phyloP scores from a whole-genome alignment of 2,797 vertebrate species.

The Vultur gryphus region DNA sequence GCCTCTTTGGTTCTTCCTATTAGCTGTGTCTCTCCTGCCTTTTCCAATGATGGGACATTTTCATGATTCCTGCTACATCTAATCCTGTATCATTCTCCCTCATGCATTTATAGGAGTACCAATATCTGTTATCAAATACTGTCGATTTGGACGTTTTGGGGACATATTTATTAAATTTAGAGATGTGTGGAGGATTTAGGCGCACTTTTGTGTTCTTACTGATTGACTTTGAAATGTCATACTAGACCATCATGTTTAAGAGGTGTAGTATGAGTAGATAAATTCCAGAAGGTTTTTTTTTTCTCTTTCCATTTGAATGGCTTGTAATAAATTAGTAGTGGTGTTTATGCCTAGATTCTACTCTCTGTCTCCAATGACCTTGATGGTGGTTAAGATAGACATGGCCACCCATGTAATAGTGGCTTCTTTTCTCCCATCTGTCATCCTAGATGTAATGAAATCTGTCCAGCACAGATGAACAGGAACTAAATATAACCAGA shows the following conservation, averaged over 20 bases:
- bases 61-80: not conserved
- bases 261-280: not conserved
- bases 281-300: not conserved
- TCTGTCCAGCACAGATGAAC: not conserved
- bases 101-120: not conserved
- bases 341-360: not conserved
- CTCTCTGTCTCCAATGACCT: not conserved
- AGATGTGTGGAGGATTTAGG: not conserved
- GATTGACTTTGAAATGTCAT: not conserved
- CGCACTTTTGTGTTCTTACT: not conserved
- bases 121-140: not conserved
- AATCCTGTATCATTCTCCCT: not conserved
- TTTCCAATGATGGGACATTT: not conserved
- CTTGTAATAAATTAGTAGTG: not conserved
- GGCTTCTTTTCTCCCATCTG: not conserved
- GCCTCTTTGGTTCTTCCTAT: not conserved
- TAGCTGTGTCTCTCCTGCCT: not conserved
- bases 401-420: not conserved
- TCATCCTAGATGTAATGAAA: not conserved
- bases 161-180: not conserved
- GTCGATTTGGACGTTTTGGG: not conserved
- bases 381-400: not conserved
- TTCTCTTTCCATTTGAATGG: not conserved
- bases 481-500: not conserved
- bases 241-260: not conserved